These are phyloP conservation scores for Volucella inanis DNA, from an alignment of 2,888 invertebrate genomes.

Conservation along the genomic window DNA sequence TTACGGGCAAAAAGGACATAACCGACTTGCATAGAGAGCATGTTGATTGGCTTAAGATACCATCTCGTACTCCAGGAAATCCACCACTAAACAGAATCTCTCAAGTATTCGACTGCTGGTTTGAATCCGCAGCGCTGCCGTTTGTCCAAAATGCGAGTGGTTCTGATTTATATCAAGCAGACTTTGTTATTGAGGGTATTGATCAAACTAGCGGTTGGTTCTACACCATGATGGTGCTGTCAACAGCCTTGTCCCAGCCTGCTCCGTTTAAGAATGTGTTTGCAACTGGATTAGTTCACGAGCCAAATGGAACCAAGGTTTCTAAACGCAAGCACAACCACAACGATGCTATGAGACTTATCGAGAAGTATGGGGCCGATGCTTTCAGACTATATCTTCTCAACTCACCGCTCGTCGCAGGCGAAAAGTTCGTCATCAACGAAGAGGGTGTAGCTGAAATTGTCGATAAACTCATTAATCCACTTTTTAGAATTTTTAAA, in stretches of 20 bases:
- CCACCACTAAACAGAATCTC: constrained; percentile 91
- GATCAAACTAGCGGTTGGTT: constrained; percentile 98
- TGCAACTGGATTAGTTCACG: constrained; percentile 95
- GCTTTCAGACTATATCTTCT: constrained; percentile 95
- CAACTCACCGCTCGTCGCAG: constrained; percentile 96
- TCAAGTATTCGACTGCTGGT: constrained; percentile 99
- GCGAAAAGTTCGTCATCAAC: constrained; percentile 95
- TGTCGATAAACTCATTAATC: constrained; percentile 96
- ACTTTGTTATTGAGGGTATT: constrained; percentile 98
- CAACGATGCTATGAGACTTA: constrained; percentile 95
- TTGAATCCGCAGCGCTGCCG: constrained; percentile 98
- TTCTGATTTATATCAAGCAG: constrained; percentile 93
- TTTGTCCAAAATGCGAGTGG: constrained; percentile 96
- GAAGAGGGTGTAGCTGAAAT: constrained; percentile 97
- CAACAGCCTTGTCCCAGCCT: constrained; percentile 94
- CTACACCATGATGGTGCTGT: constrained; percentile 95
- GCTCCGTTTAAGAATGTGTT: constrained; percentile 97
- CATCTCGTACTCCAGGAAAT: constrained; percentile 91
- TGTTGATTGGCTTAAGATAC: constrained; percentile 94
- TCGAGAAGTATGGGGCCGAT: constrained; percentile 96
- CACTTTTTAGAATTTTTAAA: constrained; percentile 90
- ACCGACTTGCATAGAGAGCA: constrained; percentile 95
- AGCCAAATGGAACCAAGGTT: constrained; percentile 97
- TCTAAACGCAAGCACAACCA: constrained; percentile 98
- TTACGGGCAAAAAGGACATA: constrained; percentile 89